Base-by-base conservation (phyloP, 2,888 invertebrate genomes). In the Camponotus fellah region DNA sequence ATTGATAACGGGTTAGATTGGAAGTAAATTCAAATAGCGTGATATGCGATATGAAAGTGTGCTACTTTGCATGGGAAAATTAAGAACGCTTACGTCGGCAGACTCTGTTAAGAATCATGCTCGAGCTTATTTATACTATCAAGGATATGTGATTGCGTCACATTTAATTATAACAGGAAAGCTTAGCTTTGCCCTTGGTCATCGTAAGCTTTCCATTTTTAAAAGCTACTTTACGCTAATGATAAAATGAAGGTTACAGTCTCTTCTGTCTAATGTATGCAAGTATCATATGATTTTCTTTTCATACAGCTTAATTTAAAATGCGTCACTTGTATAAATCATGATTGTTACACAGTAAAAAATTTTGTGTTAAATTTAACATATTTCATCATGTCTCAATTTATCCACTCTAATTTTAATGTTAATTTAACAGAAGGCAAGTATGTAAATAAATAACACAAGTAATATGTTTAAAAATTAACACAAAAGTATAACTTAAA, bases 21-120 rank as follows among this genome's bases (percentile, higher is more conserved):
- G 60, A 71, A 62, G 49, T 26, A 26, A 60, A 80, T 80, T 80
- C 46, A 80, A 80, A 60, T 72, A 69, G 72, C 49, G n/a, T 43
- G 71, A 80, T 60, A 69, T 69, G 10, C 76, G 66, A 66, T 49
- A 32, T 8, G 76, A 46, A 34, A 32, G 56, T 32, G 1, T 17
- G 56, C n/a, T 68, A 43, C 56, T 34, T 34, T 17, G n/a, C 1
- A 56, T 10, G 10, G 40, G 40, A 40, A 46, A 68, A 56, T 66
- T 76, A 66, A 10, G 14, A 65, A 65, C 40, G 53, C 12, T 17
- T 53, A 43, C 26, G 37, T 58, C 21, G n/a, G 4, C 32, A 43
- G 9, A 34, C 14, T 12, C 6, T 49, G n/a, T 8, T 21, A 21
- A 43, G 10, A 49, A 43, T 3, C 21, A 37, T 32, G 14, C 68